Conservation (phyloP, 2,888 invertebrate species). For the Diaprepes abbreviatus region DNA sequence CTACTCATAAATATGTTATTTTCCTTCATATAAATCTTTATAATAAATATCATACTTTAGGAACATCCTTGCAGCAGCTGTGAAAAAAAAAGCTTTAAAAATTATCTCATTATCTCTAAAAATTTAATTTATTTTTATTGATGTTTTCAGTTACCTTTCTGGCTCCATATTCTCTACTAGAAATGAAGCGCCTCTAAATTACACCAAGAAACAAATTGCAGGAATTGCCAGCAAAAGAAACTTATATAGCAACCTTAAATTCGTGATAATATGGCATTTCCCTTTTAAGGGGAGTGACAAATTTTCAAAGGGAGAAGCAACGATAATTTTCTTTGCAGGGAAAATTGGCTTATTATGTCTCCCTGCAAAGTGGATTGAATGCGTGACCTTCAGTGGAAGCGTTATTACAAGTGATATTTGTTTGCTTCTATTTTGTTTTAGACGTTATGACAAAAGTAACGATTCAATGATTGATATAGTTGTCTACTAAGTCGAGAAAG, state of each 20-base stretch:
- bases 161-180: not conserved
- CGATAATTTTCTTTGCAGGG: slow-evolving; percentile 32
- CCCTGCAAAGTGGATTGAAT: slow-evolving; percentile 19
- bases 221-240: slow-evolving; percentile 29
- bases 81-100: too few relatives aligned
- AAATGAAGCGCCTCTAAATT: slow-evolving; percentile 36
- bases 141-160: not conserved
- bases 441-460: too few relatives aligned
- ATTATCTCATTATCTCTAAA: not conserved
- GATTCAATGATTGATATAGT: too few relatives aligned
- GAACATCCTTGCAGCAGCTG: too few relatives aligned
- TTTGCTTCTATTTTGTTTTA: slow-evolving; percentile 1
- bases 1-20: too few relatives aligned
- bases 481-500: too few relatives aligned
- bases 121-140: slow-evolving; percentile 1
- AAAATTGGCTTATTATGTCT: slow-evolving; percentile 23
- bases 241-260: slow-evolving; percentile 37
- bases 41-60: too few relatives aligned
- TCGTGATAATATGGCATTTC: slow-evolving; percentile 41
- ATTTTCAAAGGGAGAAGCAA: slow-evolving; percentile 36
- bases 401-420: slow-evolving; percentile 13
- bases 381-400: slow-evolving; percentile 3
- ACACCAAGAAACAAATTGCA: slow-evolving; percentile 39
- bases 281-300: slow-evolving; percentile 33
- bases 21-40: too few relatives aligned